These are phyloP conservation scores for Armadillidium nasatum DNA, from an alignment of 1,140 invertebrate genomes.

Conservation along the genomic window DNA sequence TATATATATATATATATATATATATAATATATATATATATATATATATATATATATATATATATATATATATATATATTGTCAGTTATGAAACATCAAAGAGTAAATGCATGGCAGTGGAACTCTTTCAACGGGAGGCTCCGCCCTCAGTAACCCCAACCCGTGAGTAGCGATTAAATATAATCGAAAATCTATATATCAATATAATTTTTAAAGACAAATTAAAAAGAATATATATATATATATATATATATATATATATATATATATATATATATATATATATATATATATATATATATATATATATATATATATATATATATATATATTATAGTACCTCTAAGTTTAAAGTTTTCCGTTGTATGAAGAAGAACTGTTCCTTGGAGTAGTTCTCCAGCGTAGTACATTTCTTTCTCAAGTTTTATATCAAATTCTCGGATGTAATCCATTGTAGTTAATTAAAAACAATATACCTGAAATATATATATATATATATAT, in stretches of 20 bases:
- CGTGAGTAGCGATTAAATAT: too few species aligned
- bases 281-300: conserved; percentile 21
- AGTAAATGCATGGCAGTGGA: neutral
- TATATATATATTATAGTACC: conserved; percentile 51
- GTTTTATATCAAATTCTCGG: conserved; percentile 67
- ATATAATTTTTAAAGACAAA: too few species aligned
- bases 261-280: conserved; percentile 19
- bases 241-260: conserved; percentile 12
- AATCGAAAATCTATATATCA: too few species aligned
- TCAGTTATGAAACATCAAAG: neutral
- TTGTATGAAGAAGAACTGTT: conserved; percentile 65
- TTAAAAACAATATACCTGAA: neutral
- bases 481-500: too few species aligned
- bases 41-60: neutral
- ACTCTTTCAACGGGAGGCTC: too few species aligned
- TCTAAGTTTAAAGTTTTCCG: conserved; percentile 71
- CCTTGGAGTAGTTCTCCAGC: conserved; percentile 67
- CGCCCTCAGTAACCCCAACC: too few species aligned
- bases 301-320: conserved; percentile 22
- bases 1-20: conserved; percentile 1
- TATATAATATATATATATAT: neutral
- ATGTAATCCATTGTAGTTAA: conserved; percentile 66
- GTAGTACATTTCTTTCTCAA: conserved; percentile 72
- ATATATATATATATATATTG: too few species aligned
- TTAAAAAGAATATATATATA: too few species aligned